Percentiles rank a stretch among this genome's conserved stretches.
These are phyloP conservation scores for Struthio camelus DNA, from an alignment of 2,113 vertebrate species.

Conservation along the genomic window DNA sequence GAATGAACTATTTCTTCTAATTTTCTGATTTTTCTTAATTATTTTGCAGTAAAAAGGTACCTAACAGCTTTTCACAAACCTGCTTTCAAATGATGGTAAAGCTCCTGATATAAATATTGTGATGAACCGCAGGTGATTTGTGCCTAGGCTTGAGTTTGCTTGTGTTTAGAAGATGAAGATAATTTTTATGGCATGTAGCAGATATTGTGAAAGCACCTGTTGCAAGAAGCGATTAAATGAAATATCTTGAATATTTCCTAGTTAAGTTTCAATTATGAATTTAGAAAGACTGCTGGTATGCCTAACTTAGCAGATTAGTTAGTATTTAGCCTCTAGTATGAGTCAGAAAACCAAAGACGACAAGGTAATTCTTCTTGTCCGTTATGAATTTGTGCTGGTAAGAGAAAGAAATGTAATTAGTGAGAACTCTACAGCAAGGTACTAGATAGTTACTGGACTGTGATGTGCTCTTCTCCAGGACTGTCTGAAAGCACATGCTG, in stretches of 20 bases:
- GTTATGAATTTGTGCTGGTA: background rate
- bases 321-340: background rate
- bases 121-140: background rate
- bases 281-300: background rate
- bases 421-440: background rate
- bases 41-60: background rate
- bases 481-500: background rate
- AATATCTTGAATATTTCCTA: background rate
- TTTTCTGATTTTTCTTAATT: background rate
- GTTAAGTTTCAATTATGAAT: background rate
- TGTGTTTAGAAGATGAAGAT: background rate
- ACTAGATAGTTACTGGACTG: background rate
- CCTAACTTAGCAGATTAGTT: background rate
- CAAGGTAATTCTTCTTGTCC: background rate
- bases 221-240: background rate
- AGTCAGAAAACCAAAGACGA: background rate
- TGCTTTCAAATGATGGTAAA: background rate
- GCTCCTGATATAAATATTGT: background rate
- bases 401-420: background rate
- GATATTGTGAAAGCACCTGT: no score
- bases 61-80: background rate
- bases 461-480: background rate
- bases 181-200: background rate
- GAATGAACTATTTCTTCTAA: no score
- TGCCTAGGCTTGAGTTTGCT: fast-evolving